These are phyloP conservation scores for Heliothis peltigera DNA, from an alignment of 2,888 invertebrate species.

Conservation along the genomic window DNA sequence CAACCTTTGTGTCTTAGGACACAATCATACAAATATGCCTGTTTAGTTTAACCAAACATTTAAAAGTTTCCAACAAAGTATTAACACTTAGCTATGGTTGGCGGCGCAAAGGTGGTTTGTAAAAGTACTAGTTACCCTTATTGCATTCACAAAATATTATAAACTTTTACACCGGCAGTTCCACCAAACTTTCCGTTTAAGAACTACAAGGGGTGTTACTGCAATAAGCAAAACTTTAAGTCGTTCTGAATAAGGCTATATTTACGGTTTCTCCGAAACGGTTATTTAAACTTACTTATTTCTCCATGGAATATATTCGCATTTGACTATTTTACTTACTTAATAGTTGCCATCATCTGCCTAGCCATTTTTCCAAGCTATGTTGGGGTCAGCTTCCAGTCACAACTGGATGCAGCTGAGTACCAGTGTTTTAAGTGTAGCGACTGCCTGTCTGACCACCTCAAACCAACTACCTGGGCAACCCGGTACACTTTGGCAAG, in stretches of 20 bases:
- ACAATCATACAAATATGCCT: no score
- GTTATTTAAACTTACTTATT: slow-evolving; percentile 2
- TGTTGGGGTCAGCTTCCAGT: no score
- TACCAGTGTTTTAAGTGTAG: no score
- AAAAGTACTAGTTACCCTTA: slow-evolving; percentile 15
- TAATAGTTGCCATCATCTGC: no score
- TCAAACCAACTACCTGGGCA: no score
- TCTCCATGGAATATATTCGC: background rate
- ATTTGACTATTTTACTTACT: slow-evolving; percentile 2
- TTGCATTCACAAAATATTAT: slow-evolving; percentile 3
- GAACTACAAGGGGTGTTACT: slow-evolving; percentile 28
- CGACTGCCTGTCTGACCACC: no score
- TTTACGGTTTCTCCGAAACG: slow-evolving; percentile 16
- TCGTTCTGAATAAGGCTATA: slow-evolving; percentile 7
- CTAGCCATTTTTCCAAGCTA: no score
- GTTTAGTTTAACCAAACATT: background rate
- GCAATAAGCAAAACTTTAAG: slow-evolving; percentile 25
- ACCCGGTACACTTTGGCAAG: no score
- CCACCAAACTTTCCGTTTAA: slow-evolving; percentile 29
- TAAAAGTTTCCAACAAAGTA: background rate
- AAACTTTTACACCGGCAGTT: slow-evolving; percentile 30
- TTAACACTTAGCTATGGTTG: background rate
- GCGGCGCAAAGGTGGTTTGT: background rate
- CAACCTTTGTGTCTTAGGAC: no score
- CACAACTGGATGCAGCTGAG: no score